Base-by-base conservation (phyloP, 2,113 vertebrate genomes). In the Excalfactoria chinensis region DNA sequence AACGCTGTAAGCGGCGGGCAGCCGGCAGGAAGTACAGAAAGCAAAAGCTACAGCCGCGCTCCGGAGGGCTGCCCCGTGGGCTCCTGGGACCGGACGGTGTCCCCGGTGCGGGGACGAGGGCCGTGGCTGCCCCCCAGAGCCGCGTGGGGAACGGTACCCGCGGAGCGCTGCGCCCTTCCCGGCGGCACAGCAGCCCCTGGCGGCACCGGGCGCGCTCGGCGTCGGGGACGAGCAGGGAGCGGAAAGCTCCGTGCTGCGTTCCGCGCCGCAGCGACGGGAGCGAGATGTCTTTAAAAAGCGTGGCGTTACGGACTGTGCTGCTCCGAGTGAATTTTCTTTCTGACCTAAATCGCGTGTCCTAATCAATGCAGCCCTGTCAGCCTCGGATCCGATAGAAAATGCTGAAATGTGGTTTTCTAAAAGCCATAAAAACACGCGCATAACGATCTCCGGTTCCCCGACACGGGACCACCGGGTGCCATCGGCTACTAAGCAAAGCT, bases 371-470 rank as follows among this genome's bases (percentile, higher is more conserved):
- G 74, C 59, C 82, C 67, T 46, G 86, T 64, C 95, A 80, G 95
- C 85, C 76, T 74, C 67, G 37, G 86, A 91, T 78, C 92, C 21
- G 78, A 81, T 43, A 77, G 60, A 95, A 98, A 97, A 96, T 55
- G 97, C 96, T 97, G 96, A 96, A 97, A 96, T 96, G 90, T 0
- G 49, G 43, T 96, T 97, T 97, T 98, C 90, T 83, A 70, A 93
- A 96, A 97, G 89, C 87, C 93, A 92, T 96, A 97, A 97, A 97
- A 96, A 95, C 93, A 95, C 96, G 82, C 89, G 88, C 93, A 93
- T 95, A 91, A 93, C 58, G 96, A 98, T 97, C 97, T 97, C 95
- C 93, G 95, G 96, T 95, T 97, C 96, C 91, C 81, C 79, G 92
- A 92, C 89, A 69, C 59, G 70, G 69, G 67, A 56, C 49, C 37